Evolutionary conservation across 2,888 invertebrate species (phyloP).

Genomic region (Drosophila falleni): DNA sequence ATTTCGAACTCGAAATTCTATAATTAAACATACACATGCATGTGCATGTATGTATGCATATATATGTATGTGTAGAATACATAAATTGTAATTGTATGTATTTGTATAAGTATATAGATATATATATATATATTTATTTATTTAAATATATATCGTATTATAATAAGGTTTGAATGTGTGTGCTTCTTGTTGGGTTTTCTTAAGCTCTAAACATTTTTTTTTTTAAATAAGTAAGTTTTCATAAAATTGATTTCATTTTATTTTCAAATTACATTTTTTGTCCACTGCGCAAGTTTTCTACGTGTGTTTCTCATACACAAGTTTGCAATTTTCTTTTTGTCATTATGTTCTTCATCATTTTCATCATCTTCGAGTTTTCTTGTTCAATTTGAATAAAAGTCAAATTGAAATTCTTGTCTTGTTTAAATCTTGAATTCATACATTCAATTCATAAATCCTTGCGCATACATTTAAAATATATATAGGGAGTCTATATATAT

Average conservation of each 20-base stretch:
- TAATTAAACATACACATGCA: conserved; percentile 30
- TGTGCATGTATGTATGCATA: conserved; percentile 7
- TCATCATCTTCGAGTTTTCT: neutral
- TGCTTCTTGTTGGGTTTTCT: conserved; percentile 59
- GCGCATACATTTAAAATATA: conserved; percentile 23
- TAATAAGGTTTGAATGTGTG: conserved; percentile 50
- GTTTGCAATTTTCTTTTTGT: conserved; percentile 14
- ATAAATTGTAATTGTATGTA: conserved; percentile 24
- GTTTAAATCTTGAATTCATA: conserved; percentile 20
- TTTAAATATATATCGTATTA: conserved; percentile 30
- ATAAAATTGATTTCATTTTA: conserved; percentile 38
- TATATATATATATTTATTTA: conserved; percentile 38
- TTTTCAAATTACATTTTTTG: conserved; percentile 31
- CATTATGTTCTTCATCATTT: conserved; percentile 1
- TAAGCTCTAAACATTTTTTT: conserved; percentile 58
- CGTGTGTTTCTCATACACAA: conserved; percentile 9
- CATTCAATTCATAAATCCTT: conserved; percentile 29
- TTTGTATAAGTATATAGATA: conserved; percentile 34
- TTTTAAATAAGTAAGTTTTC: conserved; percentile 56
- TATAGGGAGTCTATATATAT: conserved; percentile 1
- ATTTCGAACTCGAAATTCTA: conserved; percentile 31
- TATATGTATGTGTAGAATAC: conserved; percentile 28
- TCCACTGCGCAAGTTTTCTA: conserved; percentile 36
- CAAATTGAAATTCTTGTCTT: conserved; percentile 10
- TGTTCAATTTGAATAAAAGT: neutral